Base-by-base conservation (phyloP, 2,797 vertebrate species). In the Sebastes melanostomus region DNA sequence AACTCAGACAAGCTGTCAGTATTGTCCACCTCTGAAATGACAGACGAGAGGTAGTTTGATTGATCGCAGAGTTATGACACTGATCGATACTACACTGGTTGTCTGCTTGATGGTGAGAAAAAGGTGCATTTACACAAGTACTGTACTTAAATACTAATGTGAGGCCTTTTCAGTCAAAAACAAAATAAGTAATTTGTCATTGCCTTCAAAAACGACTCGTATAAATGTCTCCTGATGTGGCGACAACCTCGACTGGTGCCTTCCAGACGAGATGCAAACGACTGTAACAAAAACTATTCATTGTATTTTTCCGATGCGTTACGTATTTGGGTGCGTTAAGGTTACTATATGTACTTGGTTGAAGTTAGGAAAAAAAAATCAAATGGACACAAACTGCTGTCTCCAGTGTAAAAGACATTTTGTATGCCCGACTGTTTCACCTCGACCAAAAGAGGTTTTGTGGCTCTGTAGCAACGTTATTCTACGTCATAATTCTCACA, bases 1-100 rank as follows among this genome's bases (percentile, higher is more conserved):
- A 65, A n/a, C 6, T 67, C 36, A 56, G 38, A 66, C n/a, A 6
- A 2, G 14, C 46, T 66, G 36, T 62, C 65, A 12, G 25, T 3
- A 4, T 9, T 9, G 61, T 71, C 79, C 36, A 52, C 36, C 38
- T 62, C 59, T 34, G 56, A 18, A 4, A 16, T 62, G 72, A 78
- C 42, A 58, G 50, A 75, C 24, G 10, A 16, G 65, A 75, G 30
- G 56, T 2, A 32, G 20, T 24, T 61, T 84, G 78, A 85, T 42
- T 34, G 78, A 82, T 72, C 24, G 5, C n/a, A 8, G 65, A 8
- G 34, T 58, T 56, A 20, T 42, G 60, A 7, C 5, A 8, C 6
- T 14, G 63, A 38, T 84, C 72, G 5, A 82, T 70, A 25, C 18
- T 7, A n/a, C 29, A 5, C 36, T 13, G 63, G 50, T 2, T 20